phyloP scores from a whole-genome alignment of 2,888 invertebrate genomes.

The Drosophila atripex region DNA sequence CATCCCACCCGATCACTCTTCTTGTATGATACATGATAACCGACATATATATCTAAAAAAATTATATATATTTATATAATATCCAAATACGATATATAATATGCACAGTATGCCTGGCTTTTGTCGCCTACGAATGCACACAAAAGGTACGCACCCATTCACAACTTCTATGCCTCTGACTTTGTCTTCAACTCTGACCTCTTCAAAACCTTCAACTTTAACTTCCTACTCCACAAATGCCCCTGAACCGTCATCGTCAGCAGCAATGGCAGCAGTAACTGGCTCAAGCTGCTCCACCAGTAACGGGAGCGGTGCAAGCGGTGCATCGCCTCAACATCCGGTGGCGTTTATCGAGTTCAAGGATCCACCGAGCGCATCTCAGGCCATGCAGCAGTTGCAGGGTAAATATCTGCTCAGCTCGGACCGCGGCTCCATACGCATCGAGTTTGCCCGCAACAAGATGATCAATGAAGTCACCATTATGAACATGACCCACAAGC shows the following conservation, averaged over 20 bases:
- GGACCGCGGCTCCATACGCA: slow-evolving; percentile 98
- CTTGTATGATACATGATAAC: slow-evolving; percentile 76
- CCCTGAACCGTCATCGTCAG: slow-evolving; percentile 42
- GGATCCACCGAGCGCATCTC: slow-evolving; percentile 95
- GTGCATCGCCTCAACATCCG: slow-evolving; percentile 86
- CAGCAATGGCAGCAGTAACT: slow-evolving; percentile 57
- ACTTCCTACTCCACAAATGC: slow-evolving; percentile 66
- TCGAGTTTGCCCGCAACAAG: slow-evolving; percentile 99
- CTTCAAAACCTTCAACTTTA: slow-evolving; percentile 74
- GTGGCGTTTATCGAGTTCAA: slow-evolving; percentile 99
- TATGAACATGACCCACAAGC: slow-evolving; percentile 49
- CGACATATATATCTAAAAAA: slow-evolving; percentile 52
- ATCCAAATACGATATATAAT: slow-evolving; percentile 63
- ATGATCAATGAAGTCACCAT: slow-evolving; percentile 89
- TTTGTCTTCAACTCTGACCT: slow-evolving; percentile 80
- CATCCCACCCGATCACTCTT: slow-evolving; percentile 50
- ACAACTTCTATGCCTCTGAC: slow-evolving; percentile 82
- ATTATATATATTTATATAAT: slow-evolving; percentile 50
- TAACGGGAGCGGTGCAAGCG: slow-evolving; percentile 50
- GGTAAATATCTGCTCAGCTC: slow-evolving; percentile 98
- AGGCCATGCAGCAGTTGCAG: slow-evolving; percentile 96
- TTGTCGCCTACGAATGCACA: slow-evolving; percentile 98
- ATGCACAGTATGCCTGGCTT: slow-evolving; percentile 97
- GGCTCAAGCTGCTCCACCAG: slow-evolving; percentile 45
- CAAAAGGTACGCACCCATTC: slow-evolving; percentile 87